Base-by-base conservation (phyloP, 2,888 invertebrate genomes). In the Volucella bombylans region DNA sequence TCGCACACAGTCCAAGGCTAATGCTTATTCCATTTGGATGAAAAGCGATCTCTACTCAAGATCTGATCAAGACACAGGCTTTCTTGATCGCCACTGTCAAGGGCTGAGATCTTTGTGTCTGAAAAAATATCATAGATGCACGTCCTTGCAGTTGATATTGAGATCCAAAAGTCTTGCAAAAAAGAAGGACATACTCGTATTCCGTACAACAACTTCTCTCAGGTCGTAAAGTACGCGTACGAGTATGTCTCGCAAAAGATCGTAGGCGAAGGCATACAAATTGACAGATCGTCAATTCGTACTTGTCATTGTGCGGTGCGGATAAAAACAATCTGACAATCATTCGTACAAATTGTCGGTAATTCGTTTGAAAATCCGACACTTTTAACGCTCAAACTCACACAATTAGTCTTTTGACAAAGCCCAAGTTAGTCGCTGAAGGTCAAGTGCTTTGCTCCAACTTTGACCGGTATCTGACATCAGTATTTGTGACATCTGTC, bases 381-480 rank as follows among this genome's bases (percentile, higher is more conserved):
- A 61, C 14, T 50, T 41, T 61, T 15, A 41, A 67, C 57, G 67
- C 31, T 50, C 11, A 23, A 23, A 23, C 23, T 8, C 15, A 14
- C 45, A 68, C 59, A 76, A 68, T 57, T 49, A 14, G n/a, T 39
- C 14, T 54, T 57, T 68, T 68, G 76, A 61, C 67, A 61, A 68
- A 68, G 67, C 67, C 68, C 50, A 39, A 31, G 45, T 55, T 68
- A 47, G 8, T 41, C 49, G 47, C 55, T 55, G 49, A 69, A 69
- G 69, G 69, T 49, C 57, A 59, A 59, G 31, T 15, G 31, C 31
- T 31, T 47, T 18, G 69, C 11, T 45, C 39, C 11, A 45, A 68
- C 55, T 68, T 55, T 68, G 49, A 59, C 57, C 69, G 14, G 31
- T 39, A 8, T 52, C 18, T 39, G 68, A 38, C 18, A 11, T 31